Conservation (phyloP, 2,797 vertebrate genomes). For the Uromys caudimaculatus region DNA sequence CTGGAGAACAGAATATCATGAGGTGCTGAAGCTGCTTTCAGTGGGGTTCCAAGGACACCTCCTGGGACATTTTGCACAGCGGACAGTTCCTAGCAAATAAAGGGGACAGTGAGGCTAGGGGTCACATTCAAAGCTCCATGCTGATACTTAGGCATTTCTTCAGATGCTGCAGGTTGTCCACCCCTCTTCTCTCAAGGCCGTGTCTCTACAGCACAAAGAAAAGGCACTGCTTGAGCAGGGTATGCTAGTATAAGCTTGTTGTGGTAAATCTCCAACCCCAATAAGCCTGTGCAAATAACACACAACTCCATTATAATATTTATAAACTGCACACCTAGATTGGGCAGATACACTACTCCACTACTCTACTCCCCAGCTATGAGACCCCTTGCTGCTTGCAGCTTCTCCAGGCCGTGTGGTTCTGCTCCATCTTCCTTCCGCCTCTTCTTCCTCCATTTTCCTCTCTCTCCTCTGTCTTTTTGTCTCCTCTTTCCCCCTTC, state of each 20-base stretch:
- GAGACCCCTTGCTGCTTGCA: too few species aligned
- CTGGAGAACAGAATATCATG: neutral
- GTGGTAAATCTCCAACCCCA: too few species aligned
- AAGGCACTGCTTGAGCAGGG: neutral
- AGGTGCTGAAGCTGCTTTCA: neutral
- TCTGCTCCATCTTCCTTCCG: too few species aligned
- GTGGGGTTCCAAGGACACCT: neutral
- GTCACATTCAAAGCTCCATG: neutral
- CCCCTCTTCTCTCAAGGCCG: neutral
- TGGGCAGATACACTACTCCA: too few species aligned
- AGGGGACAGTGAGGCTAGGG: neutral
- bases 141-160: neutral
- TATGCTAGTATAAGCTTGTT: neutral
- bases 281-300: too few species aligned
- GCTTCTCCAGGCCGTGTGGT: too few species aligned
- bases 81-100: neutral
- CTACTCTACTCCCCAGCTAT: too few species aligned
- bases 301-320: too few species aligned
- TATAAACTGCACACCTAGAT: too few species aligned
- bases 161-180: neutral
- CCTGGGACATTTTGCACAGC: constrained; percentile 42
- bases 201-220: neutral
- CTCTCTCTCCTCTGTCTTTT: too few species aligned
- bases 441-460: too few species aligned
- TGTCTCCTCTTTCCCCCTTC: too few species aligned